Percentiles rank a stretch among this genome's conserved stretches.
Conservation (phyloP, 1,140 invertebrate species). For the Diabrotica undecimpunctata region DNA sequence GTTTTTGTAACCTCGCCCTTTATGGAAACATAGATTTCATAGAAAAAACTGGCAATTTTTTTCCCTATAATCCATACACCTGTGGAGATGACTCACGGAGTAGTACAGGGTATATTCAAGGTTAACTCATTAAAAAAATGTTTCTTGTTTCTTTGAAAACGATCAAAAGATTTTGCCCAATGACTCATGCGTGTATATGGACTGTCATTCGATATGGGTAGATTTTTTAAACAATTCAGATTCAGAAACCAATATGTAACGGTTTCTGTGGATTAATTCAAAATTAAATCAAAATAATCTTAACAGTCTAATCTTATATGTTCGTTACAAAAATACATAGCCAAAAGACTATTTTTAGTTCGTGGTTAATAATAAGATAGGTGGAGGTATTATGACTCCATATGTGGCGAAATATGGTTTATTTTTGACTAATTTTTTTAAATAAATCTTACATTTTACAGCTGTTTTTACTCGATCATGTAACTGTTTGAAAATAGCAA, state of each 20-base stretch:
- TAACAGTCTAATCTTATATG: too few species aligned
- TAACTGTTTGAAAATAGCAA: neutral
- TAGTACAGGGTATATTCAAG: constrained; percentile 9
- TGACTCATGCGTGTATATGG: constrained; percentile 17
- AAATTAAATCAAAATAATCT: too few species aligned
- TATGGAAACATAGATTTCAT: neutral
- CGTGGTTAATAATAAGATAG: neutral
- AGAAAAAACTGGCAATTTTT: neutral
- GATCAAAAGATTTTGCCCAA: neutral
- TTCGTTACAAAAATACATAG: neutral
- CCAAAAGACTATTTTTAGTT: neutral
- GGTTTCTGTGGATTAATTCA: neutral
- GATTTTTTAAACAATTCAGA: constrained; percentile 4
- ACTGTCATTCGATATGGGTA: constrained; percentile 17
- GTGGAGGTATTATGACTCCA: neutral
- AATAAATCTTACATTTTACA: neutral
- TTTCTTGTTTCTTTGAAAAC: constrained; percentile 6
- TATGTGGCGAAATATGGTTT: neutral
- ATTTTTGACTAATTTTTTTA: neutral
- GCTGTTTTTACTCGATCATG: neutral
- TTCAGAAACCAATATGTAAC: neutral
- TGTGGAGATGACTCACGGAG: neutral
- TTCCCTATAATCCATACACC: neutral
- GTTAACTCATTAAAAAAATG: constrained; percentile 6
- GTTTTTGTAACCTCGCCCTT: neutral